Conservation (phyloP, 1,140 invertebrate genomes). For the Teleogryllus occipitalis region DNA sequence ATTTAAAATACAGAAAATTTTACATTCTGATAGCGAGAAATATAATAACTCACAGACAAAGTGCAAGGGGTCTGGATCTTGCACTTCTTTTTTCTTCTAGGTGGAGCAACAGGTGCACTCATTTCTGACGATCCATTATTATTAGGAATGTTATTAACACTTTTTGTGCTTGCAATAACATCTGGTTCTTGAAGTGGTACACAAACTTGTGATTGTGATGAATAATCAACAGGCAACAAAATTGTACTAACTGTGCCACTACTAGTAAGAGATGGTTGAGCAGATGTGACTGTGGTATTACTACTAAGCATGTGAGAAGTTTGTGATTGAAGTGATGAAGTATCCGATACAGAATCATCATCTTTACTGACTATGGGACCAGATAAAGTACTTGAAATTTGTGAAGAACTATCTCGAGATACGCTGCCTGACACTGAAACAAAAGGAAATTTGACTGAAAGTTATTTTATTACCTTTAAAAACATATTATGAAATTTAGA, state of each 20-base stretch:
- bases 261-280: slow-evolving; percentile 7
- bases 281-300: slow-evolving; percentile 1
- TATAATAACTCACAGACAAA: slow-evolving; percentile 34
- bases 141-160: slow-evolving; percentile 35
- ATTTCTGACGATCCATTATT: slow-evolving; percentile 6
- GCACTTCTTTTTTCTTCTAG: slow-evolving; percentile 67
- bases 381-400: slow-evolving; percentile 9
- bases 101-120: slow-evolving; percentile 63
- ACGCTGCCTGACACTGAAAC: not conserved
- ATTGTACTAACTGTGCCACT: not conserved
- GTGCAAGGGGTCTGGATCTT: slow-evolving; percentile 44
- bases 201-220: slow-evolving; percentile 1
- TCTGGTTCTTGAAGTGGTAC: slow-evolving; percentile 70
- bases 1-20: no score
- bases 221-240: not conserved
- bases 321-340: slow-evolving; percentile 17
- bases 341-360: slow-evolving; percentile 19
- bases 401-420: not conserved
- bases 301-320: not conserved
- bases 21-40: not conserved
- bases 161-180: slow-evolving; percentile 88
- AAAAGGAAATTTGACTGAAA: not conserved
- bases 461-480: no score
- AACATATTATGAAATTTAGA: no score
- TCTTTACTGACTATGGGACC: slow-evolving; percentile 7